Conservation (phyloP, 2,888 invertebrate genomes). For the Meta bourneti region DNA sequence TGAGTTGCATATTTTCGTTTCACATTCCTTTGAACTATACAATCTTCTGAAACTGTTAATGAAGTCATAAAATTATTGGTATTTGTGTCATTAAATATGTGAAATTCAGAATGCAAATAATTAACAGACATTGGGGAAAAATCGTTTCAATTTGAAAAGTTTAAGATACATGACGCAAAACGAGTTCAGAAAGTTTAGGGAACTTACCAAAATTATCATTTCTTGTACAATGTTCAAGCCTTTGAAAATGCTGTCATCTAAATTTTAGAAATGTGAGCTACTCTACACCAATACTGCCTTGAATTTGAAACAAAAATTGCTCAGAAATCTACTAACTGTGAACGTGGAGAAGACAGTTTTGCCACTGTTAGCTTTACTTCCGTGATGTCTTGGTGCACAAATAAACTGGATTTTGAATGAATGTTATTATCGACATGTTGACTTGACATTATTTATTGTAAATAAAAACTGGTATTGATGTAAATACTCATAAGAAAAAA, state of each 20-base stretch:
- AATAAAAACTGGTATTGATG: neutral
- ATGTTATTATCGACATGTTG: constrained; percentile 8
- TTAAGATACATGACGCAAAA: too few relatives aligned
- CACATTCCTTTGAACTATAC: too few relatives aligned
- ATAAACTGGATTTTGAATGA: constrained; percentile 50
- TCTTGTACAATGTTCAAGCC: neutral
- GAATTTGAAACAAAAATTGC: constrained; percentile 55
- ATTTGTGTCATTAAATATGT: too few relatives aligned
- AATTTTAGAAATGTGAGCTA: constrained; percentile 37
- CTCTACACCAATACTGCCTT: constrained; percentile 52
- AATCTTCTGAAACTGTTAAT: too few relatives aligned
- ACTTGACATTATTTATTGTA: neutral
- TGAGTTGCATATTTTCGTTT: too few relatives aligned
- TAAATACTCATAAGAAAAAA: neutral
- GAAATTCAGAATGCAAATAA: too few relatives aligned
- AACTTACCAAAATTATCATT: too few relatives aligned
- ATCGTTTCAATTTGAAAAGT: too few relatives aligned
- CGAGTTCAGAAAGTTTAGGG: too few relatives aligned
- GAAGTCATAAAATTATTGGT: too few relatives aligned
- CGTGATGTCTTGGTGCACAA: constrained; percentile 70
- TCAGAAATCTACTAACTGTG: constrained; percentile 46
- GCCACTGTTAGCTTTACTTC: constrained; percentile 30
- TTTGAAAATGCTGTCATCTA: neutral
- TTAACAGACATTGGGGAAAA: too few relatives aligned
- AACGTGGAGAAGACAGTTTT: neutral